Evolutionary conservation across 2,113 vertebrate species (phyloP), one percentile per base, ranked within the genome.

Genomic region (Aptenodytes forsteri): DNA sequence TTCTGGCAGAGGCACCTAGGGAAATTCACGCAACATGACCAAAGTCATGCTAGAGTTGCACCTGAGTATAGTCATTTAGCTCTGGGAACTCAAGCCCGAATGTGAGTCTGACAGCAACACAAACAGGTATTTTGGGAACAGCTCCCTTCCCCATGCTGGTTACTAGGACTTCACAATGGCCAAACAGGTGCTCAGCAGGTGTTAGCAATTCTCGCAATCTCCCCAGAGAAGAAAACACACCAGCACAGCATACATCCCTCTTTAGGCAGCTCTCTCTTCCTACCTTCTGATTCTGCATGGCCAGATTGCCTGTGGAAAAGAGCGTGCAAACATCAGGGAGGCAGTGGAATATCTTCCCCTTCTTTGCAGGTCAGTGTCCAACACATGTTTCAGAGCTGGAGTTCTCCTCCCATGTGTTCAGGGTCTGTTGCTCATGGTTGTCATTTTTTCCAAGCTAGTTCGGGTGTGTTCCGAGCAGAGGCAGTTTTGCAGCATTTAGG

Each of bases 231-330:
- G 40, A 88, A 87, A 58, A 49, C n/a, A 22, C n/a, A 22, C 27
- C 4, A 8, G 18, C 10, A 58, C 19, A 61, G 14, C 14, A 46
- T 8, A 1, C 2, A 32, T 8, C 5, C 1, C 5, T 62, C 22
- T 65, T 49, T 56, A 44, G 62, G 34, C 50, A 89, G 38, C 32
- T 62, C 29, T 65, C 3, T 10, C 8, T 66, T 80, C 36, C 40
- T n/a, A 6, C 26, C 15, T 54, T 76, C 61, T 56, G 44, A 44
- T 59, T 71, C 58, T 58, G 19, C 4, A 5, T 40, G 34, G 29
- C 30, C 36, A 52, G 30, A 65, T 21, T 47, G 11, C 11, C 1
- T 15, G 21, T 25, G 71, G 49, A 65, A 83, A 71, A 75, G n/a
- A 49, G 16, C 6, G 5, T 3, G 11, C 2, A 4, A 64, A 18